A percentile compares a stretch with the other conserved stretches of the same genome.
These are phyloP conservation scores for Myripristis murdjan DNA, from an alignment of 2,797 vertebrate species.

Conservation along the genomic window DNA sequence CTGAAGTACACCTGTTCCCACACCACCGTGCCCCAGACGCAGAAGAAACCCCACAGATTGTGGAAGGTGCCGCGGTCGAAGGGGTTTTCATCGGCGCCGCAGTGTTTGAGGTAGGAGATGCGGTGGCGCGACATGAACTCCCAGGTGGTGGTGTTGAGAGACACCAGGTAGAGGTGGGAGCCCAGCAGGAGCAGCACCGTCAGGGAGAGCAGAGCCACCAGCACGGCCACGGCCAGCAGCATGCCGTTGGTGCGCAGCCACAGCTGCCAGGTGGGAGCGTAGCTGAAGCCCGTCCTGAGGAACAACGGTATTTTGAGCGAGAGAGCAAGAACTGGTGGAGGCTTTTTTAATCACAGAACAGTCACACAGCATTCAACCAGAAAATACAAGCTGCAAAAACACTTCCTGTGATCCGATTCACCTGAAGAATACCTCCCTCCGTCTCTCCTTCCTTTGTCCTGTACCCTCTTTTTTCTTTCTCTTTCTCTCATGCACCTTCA, in stretches of 20 bases:
- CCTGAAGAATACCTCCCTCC: too few relatives aligned
- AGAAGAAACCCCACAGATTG: constrained; percentile 96
- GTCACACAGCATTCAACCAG: too few relatives aligned
- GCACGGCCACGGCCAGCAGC: constrained; percentile 84
- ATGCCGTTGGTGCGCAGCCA: constrained; percentile 89
- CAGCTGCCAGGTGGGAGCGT: constrained; percentile 81
- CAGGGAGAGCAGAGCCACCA: constrained; percentile 83
- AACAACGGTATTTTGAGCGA: not conserved
- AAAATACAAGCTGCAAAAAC: too few relatives aligned
- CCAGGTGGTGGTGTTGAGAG: constrained; percentile 96
- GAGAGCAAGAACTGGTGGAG: too few relatives aligned
- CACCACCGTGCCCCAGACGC: constrained; percentile 85
- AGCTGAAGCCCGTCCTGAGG: constrained; percentile 91
- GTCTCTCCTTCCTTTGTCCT: too few relatives aligned
- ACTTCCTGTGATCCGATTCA: too few relatives aligned
- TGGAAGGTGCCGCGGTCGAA: constrained; percentile 91
- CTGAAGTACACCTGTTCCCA: constrained; percentile 94
- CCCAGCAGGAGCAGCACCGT: constrained; percentile 90
- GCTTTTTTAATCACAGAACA: too few relatives aligned
- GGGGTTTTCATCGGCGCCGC: constrained; percentile 89
- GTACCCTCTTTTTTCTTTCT: too few relatives aligned
- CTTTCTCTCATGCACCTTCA: too few relatives aligned
- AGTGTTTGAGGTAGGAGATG: constrained; percentile 95
- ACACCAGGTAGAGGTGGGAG: constrained; percentile 94
- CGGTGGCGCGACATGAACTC: constrained; percentile 96